Conservation (phyloP, 2,113 vertebrate genomes). For the Calidris pygmaea region DNA sequence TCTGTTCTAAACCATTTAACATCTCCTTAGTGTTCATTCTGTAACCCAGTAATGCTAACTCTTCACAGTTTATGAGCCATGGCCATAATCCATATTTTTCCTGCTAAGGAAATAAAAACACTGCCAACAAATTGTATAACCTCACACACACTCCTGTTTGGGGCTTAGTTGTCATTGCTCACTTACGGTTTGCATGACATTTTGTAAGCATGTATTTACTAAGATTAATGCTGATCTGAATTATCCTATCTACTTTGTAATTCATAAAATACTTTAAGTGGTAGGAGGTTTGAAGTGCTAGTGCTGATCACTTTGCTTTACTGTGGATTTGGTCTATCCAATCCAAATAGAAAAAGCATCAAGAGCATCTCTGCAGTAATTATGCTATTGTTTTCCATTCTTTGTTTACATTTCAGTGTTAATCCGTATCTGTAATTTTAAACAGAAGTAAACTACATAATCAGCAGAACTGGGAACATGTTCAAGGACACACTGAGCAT, state of each 20-base stretch:
- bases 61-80: neutral
- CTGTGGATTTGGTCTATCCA: neutral
- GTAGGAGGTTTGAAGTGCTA: neutral
- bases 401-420: neutral
- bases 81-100: neutral
- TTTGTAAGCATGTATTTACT: neutral
- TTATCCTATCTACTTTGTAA: neutral
- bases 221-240: slow-evolving; percentile 3
- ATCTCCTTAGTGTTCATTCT: neutral
- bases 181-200: neutral
- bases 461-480: neutral
- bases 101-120: neutral
- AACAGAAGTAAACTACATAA: neutral
- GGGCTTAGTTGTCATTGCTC: neutral
- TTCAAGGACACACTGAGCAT: neutral
- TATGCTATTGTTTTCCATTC: neutral
- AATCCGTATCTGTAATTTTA: neutral
- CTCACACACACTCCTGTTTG: accelerated
- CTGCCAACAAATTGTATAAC: neutral
- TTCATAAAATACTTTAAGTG: neutral
- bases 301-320: neutral
- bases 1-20: slow-evolving; percentile 11
- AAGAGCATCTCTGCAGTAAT: neutral
- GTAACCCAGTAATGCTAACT: neutral
- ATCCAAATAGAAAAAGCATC: neutral